These are phyloP conservation scores for Micromys minutus DNA, from an alignment of 2,113 vertebrate genomes.

Conservation along the genomic window DNA sequence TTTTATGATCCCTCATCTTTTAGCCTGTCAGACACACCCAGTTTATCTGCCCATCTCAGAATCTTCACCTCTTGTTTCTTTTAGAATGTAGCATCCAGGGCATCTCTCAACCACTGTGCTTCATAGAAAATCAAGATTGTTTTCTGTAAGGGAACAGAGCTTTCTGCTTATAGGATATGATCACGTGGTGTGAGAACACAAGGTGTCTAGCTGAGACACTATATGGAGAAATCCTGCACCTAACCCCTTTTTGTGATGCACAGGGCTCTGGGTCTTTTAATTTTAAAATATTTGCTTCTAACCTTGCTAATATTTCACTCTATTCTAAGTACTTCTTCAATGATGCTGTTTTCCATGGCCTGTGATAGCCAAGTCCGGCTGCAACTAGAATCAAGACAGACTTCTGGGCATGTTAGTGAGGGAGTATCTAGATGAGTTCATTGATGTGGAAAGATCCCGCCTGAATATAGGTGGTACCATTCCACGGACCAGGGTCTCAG, in stretches of 20 bases:
- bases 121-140: not conserved
- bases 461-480: not conserved
- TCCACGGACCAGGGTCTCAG: too few species aligned
- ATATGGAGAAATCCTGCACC: fast-evolving
- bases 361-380: not conserved
- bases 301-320: not conserved
- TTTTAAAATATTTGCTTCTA: not conserved
- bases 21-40: not conserved
- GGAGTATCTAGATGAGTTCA: not conserved
- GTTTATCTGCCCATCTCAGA: slow-evolving; percentile 15
- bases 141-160: not conserved
- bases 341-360: not conserved
- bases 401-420: not conserved
- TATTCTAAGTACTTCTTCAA: not conserved
- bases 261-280: not conserved
- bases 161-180: slow-evolving; percentile 37
- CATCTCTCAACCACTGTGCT: not conserved
- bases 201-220: not conserved
- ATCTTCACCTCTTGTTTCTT: not conserved
- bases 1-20: not conserved
- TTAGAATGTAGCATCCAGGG: not conserved
- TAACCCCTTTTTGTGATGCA: not conserved
- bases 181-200: not conserved
- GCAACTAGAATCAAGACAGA: not conserved
- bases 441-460: not conserved